phyloP scores from a whole-genome alignment of 2,113 vertebrate species.

The Isurus oxyrinchus region DNA sequence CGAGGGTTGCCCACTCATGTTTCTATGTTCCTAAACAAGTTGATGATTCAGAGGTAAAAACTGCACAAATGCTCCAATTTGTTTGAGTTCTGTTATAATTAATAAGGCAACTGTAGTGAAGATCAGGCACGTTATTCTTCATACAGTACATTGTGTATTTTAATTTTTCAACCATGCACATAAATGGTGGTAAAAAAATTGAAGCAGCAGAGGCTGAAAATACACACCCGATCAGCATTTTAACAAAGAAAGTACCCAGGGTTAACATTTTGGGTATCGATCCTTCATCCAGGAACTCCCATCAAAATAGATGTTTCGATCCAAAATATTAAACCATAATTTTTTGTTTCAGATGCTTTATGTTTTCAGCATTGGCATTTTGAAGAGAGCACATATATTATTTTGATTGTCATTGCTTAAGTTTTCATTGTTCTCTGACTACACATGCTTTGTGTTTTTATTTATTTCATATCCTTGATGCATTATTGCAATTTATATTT shows the following conservation, averaged over 20 bases:
- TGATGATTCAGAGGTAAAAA: not conserved
- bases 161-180: not conserved
- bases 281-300: not conserved
- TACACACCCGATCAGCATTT: not conserved
- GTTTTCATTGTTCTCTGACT: not conserved
- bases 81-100: not conserved
- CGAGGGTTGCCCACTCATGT: not conserved
- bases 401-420: not conserved
- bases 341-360: not conserved
- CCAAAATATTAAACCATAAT: not conserved
- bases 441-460: not conserved
- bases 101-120: not conserved
- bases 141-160: not conserved
- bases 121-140: not conserved
- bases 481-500: not conserved
- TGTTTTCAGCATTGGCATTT: not conserved
- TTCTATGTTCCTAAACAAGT: not conserved
- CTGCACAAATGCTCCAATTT: not conserved
- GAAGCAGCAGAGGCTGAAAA: not conserved
- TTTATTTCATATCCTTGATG: not conserved
- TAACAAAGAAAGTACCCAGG: not conserved
- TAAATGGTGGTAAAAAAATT: not conserved
- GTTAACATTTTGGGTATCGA: not conserved
- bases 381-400: not conserved
- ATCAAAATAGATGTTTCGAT: not conserved